A percentile compares a stretch with the other conserved stretches of the same genome.
Evolutionary conservation across 2,888 invertebrate genomes (phyloP).

Genomic region (Fragum sueziense): DNA sequence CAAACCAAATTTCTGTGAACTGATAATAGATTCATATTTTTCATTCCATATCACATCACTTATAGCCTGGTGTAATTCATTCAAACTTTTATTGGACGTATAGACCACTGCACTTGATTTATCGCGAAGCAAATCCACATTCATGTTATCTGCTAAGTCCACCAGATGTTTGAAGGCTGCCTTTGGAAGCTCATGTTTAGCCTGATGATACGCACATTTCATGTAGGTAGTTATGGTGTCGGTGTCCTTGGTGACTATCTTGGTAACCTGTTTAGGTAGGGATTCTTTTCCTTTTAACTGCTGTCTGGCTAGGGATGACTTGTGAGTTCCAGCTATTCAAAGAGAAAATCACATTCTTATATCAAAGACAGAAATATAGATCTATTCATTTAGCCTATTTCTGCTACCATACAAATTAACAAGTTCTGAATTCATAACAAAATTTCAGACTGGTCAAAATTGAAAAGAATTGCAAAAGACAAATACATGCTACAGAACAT

Average conservation of each 20-base stretch:
- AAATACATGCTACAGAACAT: too few species aligned
- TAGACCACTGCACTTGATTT: neutral
- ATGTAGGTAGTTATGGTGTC: neutral
- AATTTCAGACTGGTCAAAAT: too few species aligned
- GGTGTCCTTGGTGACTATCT: neutral
- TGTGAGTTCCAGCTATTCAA: neutral
- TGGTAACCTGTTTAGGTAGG: neutral
- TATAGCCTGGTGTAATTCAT: constrained; percentile 38
- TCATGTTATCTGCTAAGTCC: constrained; percentile 3
- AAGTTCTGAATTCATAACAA: too few species aligned
- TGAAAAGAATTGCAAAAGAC: too few species aligned
- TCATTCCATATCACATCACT: constrained; percentile 28
- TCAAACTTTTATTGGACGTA: constrained; percentile 18
- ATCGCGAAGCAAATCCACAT: neutral
- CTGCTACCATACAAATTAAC: too few species aligned
- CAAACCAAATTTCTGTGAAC: constrained; percentile 1
- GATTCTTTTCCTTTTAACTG: neutral
- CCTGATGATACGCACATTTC: constrained; percentile 3
- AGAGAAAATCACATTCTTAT: too few species aligned
- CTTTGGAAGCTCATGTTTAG: constrained; percentile 31
- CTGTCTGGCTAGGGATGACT: neutral
- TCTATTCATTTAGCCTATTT: too few species aligned
- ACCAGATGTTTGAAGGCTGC: constrained; percentile 22
- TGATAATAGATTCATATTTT: neutral
- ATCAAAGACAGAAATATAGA: too few species aligned